These are phyloP conservation scores for Anguilla marmorata DNA, from an alignment of 2,797 vertebrate species.

Conservation along the genomic window DNA sequence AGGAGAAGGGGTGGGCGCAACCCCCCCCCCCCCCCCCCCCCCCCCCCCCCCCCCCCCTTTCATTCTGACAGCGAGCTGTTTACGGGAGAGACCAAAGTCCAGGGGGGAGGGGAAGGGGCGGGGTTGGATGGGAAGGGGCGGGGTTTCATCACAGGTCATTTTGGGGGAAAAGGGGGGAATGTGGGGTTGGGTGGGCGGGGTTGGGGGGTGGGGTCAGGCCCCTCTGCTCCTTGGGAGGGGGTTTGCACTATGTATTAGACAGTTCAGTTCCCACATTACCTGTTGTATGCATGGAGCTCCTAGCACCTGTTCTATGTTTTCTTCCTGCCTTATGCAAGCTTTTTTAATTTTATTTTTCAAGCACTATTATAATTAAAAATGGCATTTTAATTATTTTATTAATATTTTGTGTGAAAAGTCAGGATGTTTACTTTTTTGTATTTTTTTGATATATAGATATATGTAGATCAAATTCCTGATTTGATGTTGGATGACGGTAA, in stretches of 20 bases:
- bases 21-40: slow-evolving; percentile 30
- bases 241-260: slow-evolving; percentile 88
- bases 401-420: slow-evolving; percentile 72
- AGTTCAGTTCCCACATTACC: slow-evolving; percentile 76
- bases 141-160: slow-evolving; percentile 55
- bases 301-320: slow-evolving; percentile 51
- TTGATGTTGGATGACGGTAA: slow-evolving; percentile 29
- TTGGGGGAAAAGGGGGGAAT: slow-evolving; percentile 34
- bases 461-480: slow-evolving; percentile 65
- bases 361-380: slow-evolving; percentile 83
- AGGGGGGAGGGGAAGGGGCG: slow-evolving; percentile 75
- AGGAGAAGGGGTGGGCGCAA: slow-evolving; percentile 39
- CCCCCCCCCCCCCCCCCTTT: slow-evolving; percentile 46
- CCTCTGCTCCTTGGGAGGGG: slow-evolving; percentile 68
- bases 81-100: slow-evolving; percentile 82
- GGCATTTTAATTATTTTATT: slow-evolving; percentile 68
- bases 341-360: slow-evolving; percentile 70
- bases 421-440: slow-evolving; percentile 79
- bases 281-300: slow-evolving; percentile 81
- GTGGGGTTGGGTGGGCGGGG: background rate
- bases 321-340: slow-evolving; percentile 77
- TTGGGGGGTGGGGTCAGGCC: slow-evolving; percentile 20
- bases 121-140: slow-evolving; percentile 45
- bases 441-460: slow-evolving; percentile 51
- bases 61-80: slow-evolving; percentile 61